These are phyloP conservation scores for Saturnia japonica DNA, from an alignment of 2,888 invertebrate species.

Conservation along the genomic window DNA sequence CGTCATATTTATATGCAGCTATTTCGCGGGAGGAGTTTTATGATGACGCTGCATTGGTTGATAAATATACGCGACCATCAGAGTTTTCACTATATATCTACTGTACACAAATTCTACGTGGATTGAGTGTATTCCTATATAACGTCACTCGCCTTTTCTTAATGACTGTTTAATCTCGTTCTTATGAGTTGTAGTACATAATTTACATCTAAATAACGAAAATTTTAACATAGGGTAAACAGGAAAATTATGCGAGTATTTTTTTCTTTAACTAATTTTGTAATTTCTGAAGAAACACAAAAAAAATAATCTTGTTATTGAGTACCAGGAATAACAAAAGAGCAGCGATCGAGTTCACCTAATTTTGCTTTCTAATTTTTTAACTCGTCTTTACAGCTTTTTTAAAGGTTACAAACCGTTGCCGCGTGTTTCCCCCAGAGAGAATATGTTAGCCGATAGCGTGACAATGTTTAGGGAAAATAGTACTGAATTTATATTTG, in stretches of 20 bases:
- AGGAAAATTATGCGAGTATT: neutral
- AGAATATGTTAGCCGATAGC: neutral
- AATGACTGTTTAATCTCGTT: too few relatives aligned
- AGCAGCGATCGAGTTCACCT: neutral
- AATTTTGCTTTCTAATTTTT: neutral
- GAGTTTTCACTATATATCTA: neutral
- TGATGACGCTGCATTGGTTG: too few relatives aligned
- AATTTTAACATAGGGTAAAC: neutral
- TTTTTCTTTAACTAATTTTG: neutral
- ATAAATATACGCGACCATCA: too few relatives aligned
- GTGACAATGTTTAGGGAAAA: slow-evolving; percentile 12
- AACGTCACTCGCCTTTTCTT: too few relatives aligned
- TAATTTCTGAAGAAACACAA: neutral
- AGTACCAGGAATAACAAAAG: neutral
- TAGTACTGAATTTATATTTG: neutral
- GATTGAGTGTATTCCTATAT: too few relatives aligned
- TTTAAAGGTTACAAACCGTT: neutral
- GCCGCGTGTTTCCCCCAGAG: slow-evolving; percentile 8
- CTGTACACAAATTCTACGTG: too few relatives aligned
- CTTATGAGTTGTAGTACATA: too few relatives aligned
- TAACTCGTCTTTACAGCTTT: neutral
- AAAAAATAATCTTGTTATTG: neutral
- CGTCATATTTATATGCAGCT: too few relatives aligned
- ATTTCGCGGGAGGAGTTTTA: too few relatives aligned
- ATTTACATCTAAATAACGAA: too few relatives aligned